phyloP scores from a whole-genome alignment of 1,140 invertebrate genomes.

The Aphaenogaster ashmeadi region DNA sequence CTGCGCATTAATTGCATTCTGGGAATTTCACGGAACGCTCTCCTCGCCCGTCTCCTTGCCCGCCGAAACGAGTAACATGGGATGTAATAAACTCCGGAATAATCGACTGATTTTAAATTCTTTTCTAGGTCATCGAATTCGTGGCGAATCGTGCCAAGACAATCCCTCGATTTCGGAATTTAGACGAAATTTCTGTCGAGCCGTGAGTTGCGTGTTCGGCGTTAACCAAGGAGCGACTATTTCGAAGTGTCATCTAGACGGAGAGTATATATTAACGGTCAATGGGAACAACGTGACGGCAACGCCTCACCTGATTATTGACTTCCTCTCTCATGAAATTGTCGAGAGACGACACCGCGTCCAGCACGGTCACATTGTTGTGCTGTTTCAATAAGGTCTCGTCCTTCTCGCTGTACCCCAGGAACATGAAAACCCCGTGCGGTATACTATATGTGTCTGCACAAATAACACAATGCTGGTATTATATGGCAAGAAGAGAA shows the following conservation, averaged over 20 bases:
- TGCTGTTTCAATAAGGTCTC: conserved; percentile 93
- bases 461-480: conserved; percentile 35
- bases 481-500: not conserved
- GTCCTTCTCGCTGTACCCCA: conserved; percentile 95
- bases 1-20: conserved; percentile 64
- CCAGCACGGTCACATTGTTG: conserved; percentile 93
- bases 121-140: not conserved
- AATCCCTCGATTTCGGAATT: conserved; percentile 25
- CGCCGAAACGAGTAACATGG: conserved; percentile 4
- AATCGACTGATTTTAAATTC: conserved; percentile 48
- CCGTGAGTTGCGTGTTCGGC: not conserved
- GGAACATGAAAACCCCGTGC: conserved; percentile 94
- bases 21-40: conserved; percentile 35
- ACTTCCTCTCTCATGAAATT: conserved; percentile 91
- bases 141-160: not conserved
- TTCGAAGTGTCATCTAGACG: not conserved
- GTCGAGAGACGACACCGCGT: conserved; percentile 93
- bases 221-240: not conserved
- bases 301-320: conserved; percentile 89
- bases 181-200: not conserved
- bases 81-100: conserved; percentile 54
- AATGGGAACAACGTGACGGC: not conserved
- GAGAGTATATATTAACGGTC: not conserved
- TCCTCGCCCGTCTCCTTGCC: not conserved
- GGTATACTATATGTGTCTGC: conserved; percentile 92